Evolutionary conservation across 2,113 vertebrate genomes (phyloP), one percentile per base, ranked within the genome.

Genomic region (Sinocyclocheilus maitianheensis): DNA sequence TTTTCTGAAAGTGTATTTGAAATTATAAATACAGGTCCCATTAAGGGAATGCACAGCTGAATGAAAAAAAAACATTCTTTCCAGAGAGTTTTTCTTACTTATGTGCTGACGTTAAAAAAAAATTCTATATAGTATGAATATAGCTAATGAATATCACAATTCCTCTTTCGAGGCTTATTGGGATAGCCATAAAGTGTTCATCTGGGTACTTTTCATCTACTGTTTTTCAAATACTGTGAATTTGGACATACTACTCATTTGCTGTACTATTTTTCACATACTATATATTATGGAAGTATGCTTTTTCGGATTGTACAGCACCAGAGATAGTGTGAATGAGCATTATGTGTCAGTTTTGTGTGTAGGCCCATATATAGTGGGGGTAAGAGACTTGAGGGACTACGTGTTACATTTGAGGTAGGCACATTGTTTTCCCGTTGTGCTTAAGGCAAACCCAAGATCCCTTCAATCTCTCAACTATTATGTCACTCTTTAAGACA

Each of bases 341-440:
- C 43, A n/a, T 30, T 77, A 14, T 48, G 13, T 67, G 72, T 77
- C 24, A 26, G 13, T 5, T 53, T 20, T 30, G 4, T 75, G 34
- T 46, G 69, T 77, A 20, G 26, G 43, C 18, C 40, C 1, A 2
- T 63, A 30, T 63, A 10, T 63, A 51, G 18, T 20, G 30, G 72
- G 83, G 83, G 58, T 65, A 77, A 84, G 74, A 58, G 48, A 60
- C 18, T 78, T 77, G 67, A 26, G 74, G 81, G 55, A 60, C 7
- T 83, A 65, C 1, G 71, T 72, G 81, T 87, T 13, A 79, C 30
- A 76, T 53, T 40, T 16, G n/a, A 84, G 30, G 20, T 11, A 46
- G 8, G 26, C 30, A n/a, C 20, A 55, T 85, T 85, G 74, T 85
- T 63, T 77, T 67, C 12, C 4, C 10, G 2, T 67, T 37, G n/a